Evolutionary conservation across 2,888 invertebrate genomes (phyloP), one percentile per base, ranked within the genome.

Genomic region (Polydrusus pterygomalis): DNA sequence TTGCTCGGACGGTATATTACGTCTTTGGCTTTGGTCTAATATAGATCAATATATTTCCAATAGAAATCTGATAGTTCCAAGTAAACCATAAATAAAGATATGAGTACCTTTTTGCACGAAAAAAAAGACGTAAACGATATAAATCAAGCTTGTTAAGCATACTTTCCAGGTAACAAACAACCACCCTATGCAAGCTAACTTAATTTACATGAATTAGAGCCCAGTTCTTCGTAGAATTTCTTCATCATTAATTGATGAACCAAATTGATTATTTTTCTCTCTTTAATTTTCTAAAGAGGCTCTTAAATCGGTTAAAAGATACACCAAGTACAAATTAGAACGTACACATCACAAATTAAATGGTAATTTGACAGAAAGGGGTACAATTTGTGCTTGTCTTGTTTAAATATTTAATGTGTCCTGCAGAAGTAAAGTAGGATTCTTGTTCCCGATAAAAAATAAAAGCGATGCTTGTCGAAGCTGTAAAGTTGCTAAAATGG

Each of bases 281-380:
- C 69, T 47, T 74, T 74, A 74, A 74, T 74, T 74, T 74, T 56
- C 69, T 56, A 63, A 74, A 74, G 69, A 74, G 74, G 62, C 34
- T n/a, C n/a, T 56, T 74, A 74, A 74, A 63, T 74, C 63, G 74
- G 56, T 74, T 69, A 69, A 25, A 62, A 56, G 69, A 74, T 56
- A 25, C 38, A 40, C n/a, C 30, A 63, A 17, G 62, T 47, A 47
- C 47, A 64, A 47, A 64, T 64, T 64, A 64, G 63, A 47, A 64
- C 47, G 47, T 64, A 64, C 63, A 45, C 45, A n/a, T 69, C 58
- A 65, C 72, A 72, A 72, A 65, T 72, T 72, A 58, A 72, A 65
- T 47, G 65, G 72, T 51, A 72, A 62, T 51, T 64, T 30, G 47
- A 64, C 30, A 47, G 64, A 49, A 43, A 13, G 47, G 63, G 43